Evolutionary conservation across 2,797 vertebrate genomes (phyloP).

Genomic region (Acipenser ruthenus): DNA sequence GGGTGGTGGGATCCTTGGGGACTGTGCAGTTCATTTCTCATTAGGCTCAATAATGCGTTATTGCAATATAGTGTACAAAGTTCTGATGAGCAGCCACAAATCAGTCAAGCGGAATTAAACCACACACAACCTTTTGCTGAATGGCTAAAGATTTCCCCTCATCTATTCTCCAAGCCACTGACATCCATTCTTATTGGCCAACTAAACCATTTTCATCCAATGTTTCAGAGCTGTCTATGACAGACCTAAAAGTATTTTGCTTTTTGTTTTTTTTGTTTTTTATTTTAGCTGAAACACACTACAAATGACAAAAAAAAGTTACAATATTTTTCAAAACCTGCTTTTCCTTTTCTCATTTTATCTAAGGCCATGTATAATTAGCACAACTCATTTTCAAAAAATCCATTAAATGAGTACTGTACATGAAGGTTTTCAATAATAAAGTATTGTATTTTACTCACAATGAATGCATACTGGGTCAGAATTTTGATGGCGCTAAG

Average conservation of each 20-base stretch:
- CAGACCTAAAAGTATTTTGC: too few species aligned
- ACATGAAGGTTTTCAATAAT: not conserved
- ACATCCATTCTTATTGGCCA: conserved; percentile 41
- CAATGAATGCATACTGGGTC: not conserved
- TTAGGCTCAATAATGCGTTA: conserved; percentile 20
- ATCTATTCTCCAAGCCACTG: conserved; percentile 39
- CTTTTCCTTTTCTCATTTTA: not conserved
- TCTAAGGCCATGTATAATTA: not conserved
- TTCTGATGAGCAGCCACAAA: conserved; percentile 18
- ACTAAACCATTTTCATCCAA: conserved; percentile 29
- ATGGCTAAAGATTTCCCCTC: conserved; percentile 64
- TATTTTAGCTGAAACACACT: not conserved
- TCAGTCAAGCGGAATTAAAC: conserved; percentile 50
- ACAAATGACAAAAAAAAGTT: not conserved
- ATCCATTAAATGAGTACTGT: too few species aligned
- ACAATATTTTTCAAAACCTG: not conserved
- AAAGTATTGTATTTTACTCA: not conserved
- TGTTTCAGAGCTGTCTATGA: not conserved
- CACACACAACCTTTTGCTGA: conserved; percentile 64
- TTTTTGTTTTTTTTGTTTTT: too few species aligned
- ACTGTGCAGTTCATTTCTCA: conserved; percentile 22
- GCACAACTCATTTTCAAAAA: not conserved
- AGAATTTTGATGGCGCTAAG: not conserved
- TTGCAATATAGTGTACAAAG: conserved; percentile 15
- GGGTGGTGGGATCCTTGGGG: conserved; percentile 12